Evolutionary conservation across 2,888 invertebrate species (phyloP), one percentile per base, ranked within the genome.

Genomic region (Spatulosminthurus flaviceps): DNA sequence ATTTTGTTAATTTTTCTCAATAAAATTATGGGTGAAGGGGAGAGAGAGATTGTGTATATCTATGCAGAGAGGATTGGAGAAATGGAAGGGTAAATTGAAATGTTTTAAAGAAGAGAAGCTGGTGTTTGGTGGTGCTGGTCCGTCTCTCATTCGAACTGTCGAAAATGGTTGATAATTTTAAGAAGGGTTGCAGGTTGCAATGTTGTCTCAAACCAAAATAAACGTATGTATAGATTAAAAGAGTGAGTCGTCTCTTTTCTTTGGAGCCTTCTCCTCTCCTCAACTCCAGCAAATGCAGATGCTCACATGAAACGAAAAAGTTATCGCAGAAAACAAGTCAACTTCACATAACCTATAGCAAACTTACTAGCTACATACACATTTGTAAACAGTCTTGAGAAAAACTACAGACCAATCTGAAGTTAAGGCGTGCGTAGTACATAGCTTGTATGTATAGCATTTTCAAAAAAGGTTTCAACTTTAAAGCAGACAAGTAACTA

Each of bases 141-240:
- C 64, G 21, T 21, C 19, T 60, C 60, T 60, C 64, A 64, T 64
- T 64, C 24, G 26, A 72, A 72, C 43, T 26, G 72, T 72, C 51
- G 42, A 72, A n/a, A n/a, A 72, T 43, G 51, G 72, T 51, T 72
- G 72, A 72, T 72, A 51, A 72, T 72, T 72, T 64, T 41, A 43
- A 72, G 72, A 72, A 72, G 72, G 51, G 72, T 72, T 72, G 72
- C 72, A 72, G 72, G 51, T 72, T 74, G 74, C 34, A 61, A 61
- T 74, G 34, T 28, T 34, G 24, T 71, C 43, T 71, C n/a, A n/a
- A 21, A 19, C 74, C 4, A 26, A n/a, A 64, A 64, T 64, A 64
- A 64, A 64, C 64, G 64, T 64, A 64, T 64, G 64, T 64, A 64
- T 64, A 64, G 64, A 64, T 64, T 64, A 64, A 24, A 16, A 64